Evolutionary conservation across 2,113 vertebrate species (phyloP), one percentile per base, ranked within the genome.

Genomic region (Actenoides lindsayi): DNA sequence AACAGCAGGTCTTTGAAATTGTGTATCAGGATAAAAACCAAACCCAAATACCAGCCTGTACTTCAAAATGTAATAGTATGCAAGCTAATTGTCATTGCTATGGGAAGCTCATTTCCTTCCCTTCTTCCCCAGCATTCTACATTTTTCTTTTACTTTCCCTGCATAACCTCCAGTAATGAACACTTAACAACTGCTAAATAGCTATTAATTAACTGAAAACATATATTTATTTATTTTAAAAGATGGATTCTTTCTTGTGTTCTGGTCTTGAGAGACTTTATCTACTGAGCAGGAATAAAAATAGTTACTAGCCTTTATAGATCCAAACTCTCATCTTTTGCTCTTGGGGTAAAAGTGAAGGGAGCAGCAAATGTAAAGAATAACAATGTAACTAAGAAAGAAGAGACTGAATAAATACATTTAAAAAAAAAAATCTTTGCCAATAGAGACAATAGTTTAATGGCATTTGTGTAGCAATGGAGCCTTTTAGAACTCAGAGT

Each of bases 31-130:
- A 13, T 10, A 18, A 37, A 81, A 71, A 48, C 3, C 27, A 59
- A 64, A 51, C 1, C n/a, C 46, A 82, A 30, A 7, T 11, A 68
- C 30, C 13, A 78, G 17, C 10, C 21, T 1, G 0, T 25, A 71
- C 37, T n/a, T 89, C 50, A 87, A 70, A 84, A 64, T 51, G 37
- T 16, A 75, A 18, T 16, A 67, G 31, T 9, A 53, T 39, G 11
- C 20, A 82, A 67, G 4, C 35, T 60, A 74, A 68, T 63, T 46
- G n/a, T 28, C 6, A 16, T 31, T 71, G 16, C 50, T 64, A 53
- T 2, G 5, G 13, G 69, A 89, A 87, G 13, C 11, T 56, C 23
- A 82, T 75, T 93, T 42, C 31, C 37, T 67, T 78, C 37, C 25
- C 9, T 27, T n/a, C 10, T 46, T 3, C 20, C 6, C 14, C 18